A percentile compares a stretch with the other conserved stretches of the same genome.
Conservation (phyloP, 2,888 invertebrate genomes). For the Calephelis perditalis region DNA sequence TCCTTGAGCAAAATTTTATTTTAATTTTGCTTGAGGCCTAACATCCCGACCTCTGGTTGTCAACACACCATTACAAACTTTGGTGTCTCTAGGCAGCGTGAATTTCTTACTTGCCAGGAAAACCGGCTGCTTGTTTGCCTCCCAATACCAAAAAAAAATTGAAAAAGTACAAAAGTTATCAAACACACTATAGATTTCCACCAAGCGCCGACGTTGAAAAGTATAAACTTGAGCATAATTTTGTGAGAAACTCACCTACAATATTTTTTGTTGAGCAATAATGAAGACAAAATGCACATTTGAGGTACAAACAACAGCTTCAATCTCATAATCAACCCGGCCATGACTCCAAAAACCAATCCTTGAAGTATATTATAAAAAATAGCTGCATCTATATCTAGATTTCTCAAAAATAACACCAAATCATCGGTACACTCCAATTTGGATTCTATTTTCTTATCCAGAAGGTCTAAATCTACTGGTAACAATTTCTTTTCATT, state of each 20-base stretch:
- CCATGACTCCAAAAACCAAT: slow-evolving; percentile 84
- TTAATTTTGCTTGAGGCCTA: no score
- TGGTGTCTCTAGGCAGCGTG: no score
- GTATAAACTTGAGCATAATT: not conserved
- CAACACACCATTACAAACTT: no score
- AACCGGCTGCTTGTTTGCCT: no score
- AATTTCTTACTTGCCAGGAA: no score
- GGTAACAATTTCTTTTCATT: slow-evolving; percentile 50
- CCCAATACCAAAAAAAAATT: no score
- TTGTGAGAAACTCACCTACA: slow-evolving; percentile 51
- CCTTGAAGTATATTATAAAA: slow-evolving; percentile 86
- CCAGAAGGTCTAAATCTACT: slow-evolving; percentile 40
- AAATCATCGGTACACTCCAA: slow-evolving; percentile 31
- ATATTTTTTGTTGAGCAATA: slow-evolving; percentile 80
- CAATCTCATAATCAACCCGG: slow-evolving; percentile 86
- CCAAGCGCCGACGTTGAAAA: slow-evolving; percentile 21
- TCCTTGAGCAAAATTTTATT: no score
- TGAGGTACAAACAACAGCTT: slow-evolving; percentile 89
- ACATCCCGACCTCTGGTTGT: no score
- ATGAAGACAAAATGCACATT: slow-evolving; percentile 84
- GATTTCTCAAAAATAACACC: slow-evolving; percentile 46
- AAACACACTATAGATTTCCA: no score
- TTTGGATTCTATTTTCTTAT: slow-evolving; percentile 36
- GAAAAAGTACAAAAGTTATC: no score
- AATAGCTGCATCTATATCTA: slow-evolving; percentile 72